Evolutionary conservation across 2,797 vertebrate species (phyloP).

Genomic region (Graptemys geographica): DNA sequence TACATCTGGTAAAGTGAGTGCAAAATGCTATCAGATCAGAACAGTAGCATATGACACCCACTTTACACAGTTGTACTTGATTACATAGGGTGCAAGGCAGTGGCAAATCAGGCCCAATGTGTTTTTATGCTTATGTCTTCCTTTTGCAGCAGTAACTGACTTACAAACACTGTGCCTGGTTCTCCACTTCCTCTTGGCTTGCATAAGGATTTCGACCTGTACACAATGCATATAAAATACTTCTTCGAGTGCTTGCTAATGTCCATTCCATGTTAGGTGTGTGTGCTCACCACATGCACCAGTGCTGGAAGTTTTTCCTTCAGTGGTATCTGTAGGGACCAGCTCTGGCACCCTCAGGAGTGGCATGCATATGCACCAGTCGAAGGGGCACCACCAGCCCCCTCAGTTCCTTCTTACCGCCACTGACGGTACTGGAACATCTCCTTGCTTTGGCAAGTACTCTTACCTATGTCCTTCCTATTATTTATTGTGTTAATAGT

Average conservation of each 20-base stretch:
- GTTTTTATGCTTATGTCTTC: constrained; percentile 35
- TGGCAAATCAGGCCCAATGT: not conserved
- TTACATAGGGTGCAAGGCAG: not conserved
- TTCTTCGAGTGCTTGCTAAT: not conserved
- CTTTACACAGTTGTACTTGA: constrained; percentile 11
- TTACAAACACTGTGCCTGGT: constrained; percentile 34
- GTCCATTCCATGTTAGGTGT: too few relatives aligned
- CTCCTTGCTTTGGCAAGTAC: too few relatives aligned
- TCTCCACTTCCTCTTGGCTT: constrained; percentile 20
- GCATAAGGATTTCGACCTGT: not conserved
- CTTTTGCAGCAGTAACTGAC: constrained; percentile 34
- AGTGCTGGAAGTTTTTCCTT: too few relatives aligned
- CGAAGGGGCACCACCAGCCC: too few relatives aligned
- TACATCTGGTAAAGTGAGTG: not conserved
- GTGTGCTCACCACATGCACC: too few relatives aligned
- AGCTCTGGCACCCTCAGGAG: too few relatives aligned
- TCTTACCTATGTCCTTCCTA: too few relatives aligned
- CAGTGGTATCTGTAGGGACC: too few relatives aligned
- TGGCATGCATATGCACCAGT: too few relatives aligned
- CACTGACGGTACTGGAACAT: too few relatives aligned
- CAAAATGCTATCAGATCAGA: not conserved
- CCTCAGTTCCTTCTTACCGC: too few relatives aligned
- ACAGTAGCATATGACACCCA: not conserved
- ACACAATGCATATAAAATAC: not conserved
- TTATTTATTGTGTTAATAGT: too few relatives aligned